Percentiles rank a stretch among this genome's conserved stretches.
phyloP scores from a whole-genome alignment of 2,113 vertebrate species.

The Zingel zingel region DNA sequence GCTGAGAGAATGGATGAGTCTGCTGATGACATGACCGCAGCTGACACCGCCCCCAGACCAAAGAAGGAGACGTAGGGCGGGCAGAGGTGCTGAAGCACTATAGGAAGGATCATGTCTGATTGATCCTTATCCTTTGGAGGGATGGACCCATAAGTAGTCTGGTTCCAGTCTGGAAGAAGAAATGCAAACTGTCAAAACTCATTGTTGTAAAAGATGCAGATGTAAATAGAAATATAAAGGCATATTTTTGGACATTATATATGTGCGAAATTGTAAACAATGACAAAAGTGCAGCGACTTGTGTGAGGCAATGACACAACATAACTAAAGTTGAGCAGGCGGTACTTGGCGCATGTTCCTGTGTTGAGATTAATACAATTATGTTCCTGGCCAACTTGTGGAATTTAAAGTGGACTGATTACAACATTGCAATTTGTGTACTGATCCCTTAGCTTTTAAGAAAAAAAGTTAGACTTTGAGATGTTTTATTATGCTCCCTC shows the following conservation, averaged over 20 bases:
- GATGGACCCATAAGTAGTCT: slow-evolving; percentile 88
- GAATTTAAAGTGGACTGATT: slow-evolving; percentile 20
- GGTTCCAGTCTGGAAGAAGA: slow-evolving; percentile 90
- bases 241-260: neutral
- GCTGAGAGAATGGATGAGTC: slow-evolving; percentile 98
- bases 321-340: neutral
- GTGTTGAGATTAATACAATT: neutral
- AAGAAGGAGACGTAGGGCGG: slow-evolving; percentile 95
- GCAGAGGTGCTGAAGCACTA: slow-evolving; percentile 95
- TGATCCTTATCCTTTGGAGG: slow-evolving; percentile 89
- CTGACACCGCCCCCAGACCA: slow-evolving; percentile 94
- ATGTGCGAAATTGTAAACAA: neutral
- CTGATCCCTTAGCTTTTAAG: slow-evolving; percentile 26
- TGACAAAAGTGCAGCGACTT: neutral
- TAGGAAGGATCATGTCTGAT: slow-evolving; percentile 96
- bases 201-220: neutral
- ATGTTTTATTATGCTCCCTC: slow-evolving; percentile 11
- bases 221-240: neutral
- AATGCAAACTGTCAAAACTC: neutral
- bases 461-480: neutral
- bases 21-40: slow-evolving; percentile 97
- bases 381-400: neutral
- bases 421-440: neutral
- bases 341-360: neutral
- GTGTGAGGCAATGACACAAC: neutral